Percentiles rank a stretch among this genome's conserved stretches.
Conservation (phyloP, 2,888 invertebrate genomes). For the Coleophora deauratella region DNA sequence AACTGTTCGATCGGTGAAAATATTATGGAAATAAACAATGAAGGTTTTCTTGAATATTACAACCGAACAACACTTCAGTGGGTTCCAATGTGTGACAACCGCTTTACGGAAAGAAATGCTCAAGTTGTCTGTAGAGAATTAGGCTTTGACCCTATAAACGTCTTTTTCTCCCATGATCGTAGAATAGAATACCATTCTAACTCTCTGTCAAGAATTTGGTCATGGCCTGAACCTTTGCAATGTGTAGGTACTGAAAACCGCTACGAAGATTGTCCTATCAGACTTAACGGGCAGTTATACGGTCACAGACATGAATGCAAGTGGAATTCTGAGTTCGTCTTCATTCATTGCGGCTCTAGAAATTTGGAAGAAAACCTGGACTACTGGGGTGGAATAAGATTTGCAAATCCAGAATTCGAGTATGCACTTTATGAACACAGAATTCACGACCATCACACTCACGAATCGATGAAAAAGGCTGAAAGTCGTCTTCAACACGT, state of each 20-base stretch:
- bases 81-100: slow-evolving; percentile 96
- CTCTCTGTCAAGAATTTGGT: slow-evolving; percentile 89
- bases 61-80: slow-evolving; percentile 96
- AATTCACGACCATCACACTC: slow-evolving; percentile 86
- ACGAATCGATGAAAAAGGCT: slow-evolving; percentile 78
- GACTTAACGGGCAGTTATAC: slow-evolving; percentile 91
- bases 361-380: slow-evolving; percentile 78
- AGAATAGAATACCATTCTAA: slow-evolving; percentile 93
- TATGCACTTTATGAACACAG: slow-evolving; percentile 87
- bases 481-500: slow-evolving; percentile 87
- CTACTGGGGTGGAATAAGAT: slow-evolving; percentile 98
- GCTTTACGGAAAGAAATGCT: slow-evolving; percentile 97
- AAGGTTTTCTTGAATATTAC: slow-evolving; percentile 96
- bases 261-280: slow-evolving; percentile 88
- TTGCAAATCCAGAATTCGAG: slow-evolving; percentile 92
- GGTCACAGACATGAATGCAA: slow-evolving; percentile 89
- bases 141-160: slow-evolving; percentile 90
- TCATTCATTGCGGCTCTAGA: slow-evolving; percentile 89
- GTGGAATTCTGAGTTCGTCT: slow-evolving; percentile 94
- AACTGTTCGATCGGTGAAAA: slow-evolving; percentile 78
- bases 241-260: slow-evolving; percentile 84
- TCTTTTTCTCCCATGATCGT: slow-evolving; percentile 89
- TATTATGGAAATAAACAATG: slow-evolving; percentile 66
- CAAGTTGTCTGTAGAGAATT: slow-evolving; percentile 96
- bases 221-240: slow-evolving; percentile 95